These are phyloP conservation scores for Caradrina clavipalpis DNA, from an alignment of 2,888 invertebrate genomes.

Conservation along the genomic window DNA sequence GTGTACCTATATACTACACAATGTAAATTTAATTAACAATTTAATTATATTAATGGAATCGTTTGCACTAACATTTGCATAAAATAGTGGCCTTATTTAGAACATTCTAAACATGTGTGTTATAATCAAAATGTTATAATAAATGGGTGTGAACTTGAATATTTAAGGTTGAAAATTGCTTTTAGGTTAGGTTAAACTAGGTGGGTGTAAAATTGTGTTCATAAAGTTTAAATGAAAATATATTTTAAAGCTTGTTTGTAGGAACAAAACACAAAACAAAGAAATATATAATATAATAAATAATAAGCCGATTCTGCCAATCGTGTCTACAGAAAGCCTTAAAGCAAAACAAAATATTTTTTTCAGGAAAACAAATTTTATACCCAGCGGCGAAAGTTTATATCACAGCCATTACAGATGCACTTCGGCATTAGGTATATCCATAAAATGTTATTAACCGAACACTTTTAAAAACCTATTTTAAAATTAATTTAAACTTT, in stretches of 20 bases:
- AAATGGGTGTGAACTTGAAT: conserved; percentile 45
- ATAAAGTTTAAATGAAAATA: conserved; percentile 9
- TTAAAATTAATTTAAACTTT: conserved; percentile 59
- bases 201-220: conserved; percentile 50
- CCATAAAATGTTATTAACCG: conserved; percentile 75
- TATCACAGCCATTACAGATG: conserved; percentile 86
- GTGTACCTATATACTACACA: conserved; percentile 38
- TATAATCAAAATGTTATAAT: conserved; percentile 15
- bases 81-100: conserved; percentile 39
- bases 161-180: conserved; percentile 30
- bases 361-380: conserved; percentile 68
- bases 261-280: conserved; percentile 41
- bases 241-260: conserved; percentile 23
- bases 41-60: conserved; percentile 50
- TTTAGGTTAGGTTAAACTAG: conserved; percentile 28
- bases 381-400: conserved; percentile 86
- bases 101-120: conserved; percentile 29
- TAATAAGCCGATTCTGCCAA: conserved; percentile 69
- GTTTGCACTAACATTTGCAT: conserved; percentile 40
- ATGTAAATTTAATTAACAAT: conserved; percentile 52
- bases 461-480: conserved; percentile 69
- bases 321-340: conserved; percentile 71
- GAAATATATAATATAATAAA: conserved; percentile 20
- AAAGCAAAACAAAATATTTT: conserved; percentile 63
- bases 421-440: conserved; percentile 86